Evolutionary conservation across 2,888 invertebrate species (phyloP), one percentile per base, ranked within the genome.

Genomic region (Rhopalosiphum nymphaeae): DNA sequence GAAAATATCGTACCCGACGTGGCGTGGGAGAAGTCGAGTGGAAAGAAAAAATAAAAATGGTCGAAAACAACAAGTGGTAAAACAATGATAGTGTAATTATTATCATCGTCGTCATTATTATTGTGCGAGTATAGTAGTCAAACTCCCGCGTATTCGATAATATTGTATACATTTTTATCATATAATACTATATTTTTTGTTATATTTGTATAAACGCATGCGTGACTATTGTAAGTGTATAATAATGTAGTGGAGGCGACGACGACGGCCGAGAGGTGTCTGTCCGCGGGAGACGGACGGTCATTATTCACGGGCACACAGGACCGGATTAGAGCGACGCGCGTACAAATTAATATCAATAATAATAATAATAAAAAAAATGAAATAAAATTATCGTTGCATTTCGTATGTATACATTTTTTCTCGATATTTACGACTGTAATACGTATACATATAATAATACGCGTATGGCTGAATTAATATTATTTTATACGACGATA

Each of bases 341-440:
- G 67, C 29, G 87, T 87, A 87, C 89, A 88, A 92, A 88, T 89
- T 92, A 92, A 88, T 89, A 89, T 57, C 88, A 88, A 46, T 88
- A 89, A 44, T 44, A 46, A 46, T 56, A 56, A 57, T 92, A 87
- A 86, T 21, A 53, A 53, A 78, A 78, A 78, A 78, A 78, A 78
- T 78, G 13, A 44, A 85, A 85, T 85, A 85, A 44, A 85, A 85
- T 46, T 46, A 46, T 46, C 46, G 46, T 46, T 53, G 53, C 53
- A 53, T 53, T 53, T 86, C 44, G 46, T 86, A 86, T 46, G 29
- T 46, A 44, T 86, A 46, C 46, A 21, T 84, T 86, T 86, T 86
- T 86, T n/a, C 29, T 49, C 86, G 29, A 86, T 29, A 86, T 46
- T 86, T 44, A 44, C 44, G 46, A 36, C 36, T 21, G n/a, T 88